Evolutionary conservation across 2,113 vertebrate genomes (phyloP).

Genomic region (Sula dactylatra): DNA sequence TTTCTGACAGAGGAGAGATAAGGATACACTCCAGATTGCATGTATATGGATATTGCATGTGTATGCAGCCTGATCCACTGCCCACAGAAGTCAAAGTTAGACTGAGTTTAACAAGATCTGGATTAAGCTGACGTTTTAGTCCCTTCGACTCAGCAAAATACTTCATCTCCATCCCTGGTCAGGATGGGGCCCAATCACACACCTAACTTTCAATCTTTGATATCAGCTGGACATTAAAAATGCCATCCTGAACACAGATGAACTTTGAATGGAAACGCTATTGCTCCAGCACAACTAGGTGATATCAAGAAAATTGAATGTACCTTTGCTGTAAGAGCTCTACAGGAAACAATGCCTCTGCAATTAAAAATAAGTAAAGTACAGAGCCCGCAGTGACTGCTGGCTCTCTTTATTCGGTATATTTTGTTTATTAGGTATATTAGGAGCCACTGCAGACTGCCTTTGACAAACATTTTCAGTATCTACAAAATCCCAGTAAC

Average conservation of each 20-base stretch:
- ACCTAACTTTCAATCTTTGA: neutral
- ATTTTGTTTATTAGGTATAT: slow-evolving; percentile 33
- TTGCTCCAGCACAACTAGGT: neutral
- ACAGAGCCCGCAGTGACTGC: neutral
- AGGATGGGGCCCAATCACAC: neutral
- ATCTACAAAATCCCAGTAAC: slow-evolving; percentile 39
- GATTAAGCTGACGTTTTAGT: neutral
- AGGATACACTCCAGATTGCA: neutral
- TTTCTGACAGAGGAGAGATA: neutral
- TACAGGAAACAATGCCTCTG: neutral
- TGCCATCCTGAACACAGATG: neutral
- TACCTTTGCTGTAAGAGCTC: neutral
- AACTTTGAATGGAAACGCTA: neutral
- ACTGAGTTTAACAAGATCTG: neutral
- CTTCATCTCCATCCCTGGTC: neutral
- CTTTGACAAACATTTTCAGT: slow-evolving; percentile 57
- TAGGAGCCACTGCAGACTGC: slow-evolving; percentile 40
- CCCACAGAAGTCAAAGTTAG: neutral
- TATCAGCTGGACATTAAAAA: neutral
- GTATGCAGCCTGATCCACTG: neutral
- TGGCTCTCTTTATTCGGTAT: neutral
- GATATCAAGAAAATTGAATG: neutral
- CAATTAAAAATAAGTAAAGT: neutral
- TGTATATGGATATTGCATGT: neutral
- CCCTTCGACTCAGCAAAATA: neutral